These are phyloP conservation scores for Alcis repandata DNA, from an alignment of 2,888 invertebrate species.

Conservation along the genomic window DNA sequence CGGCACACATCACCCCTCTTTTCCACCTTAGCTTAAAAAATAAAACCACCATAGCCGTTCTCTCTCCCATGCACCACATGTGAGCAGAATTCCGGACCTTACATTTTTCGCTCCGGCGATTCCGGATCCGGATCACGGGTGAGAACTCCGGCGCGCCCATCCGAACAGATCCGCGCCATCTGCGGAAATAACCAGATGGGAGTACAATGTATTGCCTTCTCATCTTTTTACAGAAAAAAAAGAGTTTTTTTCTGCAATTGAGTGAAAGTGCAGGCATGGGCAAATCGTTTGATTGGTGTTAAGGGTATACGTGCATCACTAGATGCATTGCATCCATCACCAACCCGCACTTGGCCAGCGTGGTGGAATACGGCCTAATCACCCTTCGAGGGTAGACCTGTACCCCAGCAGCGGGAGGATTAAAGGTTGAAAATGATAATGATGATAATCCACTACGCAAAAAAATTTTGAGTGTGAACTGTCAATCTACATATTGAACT, in stretches of 20 bases:
- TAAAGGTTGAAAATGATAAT: too few relatives aligned
- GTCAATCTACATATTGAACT: too few relatives aligned
- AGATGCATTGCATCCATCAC: too few relatives aligned
- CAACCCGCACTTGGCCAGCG: too few relatives aligned
- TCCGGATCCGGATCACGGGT: slow-evolving; percentile 23
- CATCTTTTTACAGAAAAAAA: slow-evolving; percentile 2
- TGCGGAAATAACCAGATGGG: slow-evolving; percentile 22
- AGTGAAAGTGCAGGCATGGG: too few relatives aligned
- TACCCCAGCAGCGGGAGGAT: too few relatives aligned
- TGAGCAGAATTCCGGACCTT: slow-evolving; percentile 9
- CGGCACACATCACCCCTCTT: not conserved
- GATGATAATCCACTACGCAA: too few relatives aligned
- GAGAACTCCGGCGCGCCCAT: slow-evolving; percentile 24
- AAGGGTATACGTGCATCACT: too few relatives aligned
- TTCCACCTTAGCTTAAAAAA: not conserved
- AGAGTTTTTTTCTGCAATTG: not conserved
- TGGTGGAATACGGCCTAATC: too few relatives aligned
- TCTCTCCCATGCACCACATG: not conserved
- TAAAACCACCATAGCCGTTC: not conserved
- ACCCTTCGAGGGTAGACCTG: too few relatives aligned
- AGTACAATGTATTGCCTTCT: not conserved
- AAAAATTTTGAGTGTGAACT: too few relatives aligned
- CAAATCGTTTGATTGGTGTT: too few relatives aligned
- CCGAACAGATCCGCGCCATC: slow-evolving; percentile 16
- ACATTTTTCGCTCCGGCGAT: slow-evolving; percentile 24